Evolutionary conservation across 2,888 invertebrate genomes (phyloP), one percentile per base, ranked within the genome.

Genomic region (Drosophila eohydei): DNA sequence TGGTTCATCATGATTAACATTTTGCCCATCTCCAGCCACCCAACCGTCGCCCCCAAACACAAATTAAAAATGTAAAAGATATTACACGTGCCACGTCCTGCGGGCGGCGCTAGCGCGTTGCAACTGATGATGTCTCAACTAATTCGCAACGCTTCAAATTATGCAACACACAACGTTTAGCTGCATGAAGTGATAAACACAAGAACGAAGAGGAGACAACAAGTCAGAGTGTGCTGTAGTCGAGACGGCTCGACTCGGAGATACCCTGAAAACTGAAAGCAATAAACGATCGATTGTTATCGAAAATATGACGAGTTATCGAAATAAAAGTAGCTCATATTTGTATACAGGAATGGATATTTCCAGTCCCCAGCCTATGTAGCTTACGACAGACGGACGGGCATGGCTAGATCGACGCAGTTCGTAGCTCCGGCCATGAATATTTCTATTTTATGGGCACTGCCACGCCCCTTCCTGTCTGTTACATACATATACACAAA

Each of bases 1-100:
- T 85, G 86, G 86, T 80, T 83, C 88, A 84, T 88, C 88, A 78
- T 86, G 87, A 85, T 88, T 86, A 84, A 86, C 83, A 80, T 78
- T 74, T 69, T 55, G 38, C 40, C 54, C 30, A 12, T 0, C 21
- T 52, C 21, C 34, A 16, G 6, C 3, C 21, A 21, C 21, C 21
- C 21, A 21, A 1, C 26, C 30, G 1, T 8, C 21, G 21, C 21
- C 21, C 9, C 3, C 26, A 30, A 36, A 64, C 71, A 80, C 58
- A 83, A 83, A 83, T 83, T 74, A 78, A 83, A 83, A 86, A 80
- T 85, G 69, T 62, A 75, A 60, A 69, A 72, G 66, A 71, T 62
- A 71, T 77, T 65, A 79, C 64, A 76, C 56, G 64, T 63, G 60
- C 64, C 61, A 57, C 34, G 41, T 50, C 40, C 61, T 52, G 21